Percentiles rank a stretch among this genome's conserved stretches.
These are phyloP conservation scores for Geococcyx californianus DNA, from an alignment of 2,113 vertebrate genomes.

Conservation along the genomic window DNA sequence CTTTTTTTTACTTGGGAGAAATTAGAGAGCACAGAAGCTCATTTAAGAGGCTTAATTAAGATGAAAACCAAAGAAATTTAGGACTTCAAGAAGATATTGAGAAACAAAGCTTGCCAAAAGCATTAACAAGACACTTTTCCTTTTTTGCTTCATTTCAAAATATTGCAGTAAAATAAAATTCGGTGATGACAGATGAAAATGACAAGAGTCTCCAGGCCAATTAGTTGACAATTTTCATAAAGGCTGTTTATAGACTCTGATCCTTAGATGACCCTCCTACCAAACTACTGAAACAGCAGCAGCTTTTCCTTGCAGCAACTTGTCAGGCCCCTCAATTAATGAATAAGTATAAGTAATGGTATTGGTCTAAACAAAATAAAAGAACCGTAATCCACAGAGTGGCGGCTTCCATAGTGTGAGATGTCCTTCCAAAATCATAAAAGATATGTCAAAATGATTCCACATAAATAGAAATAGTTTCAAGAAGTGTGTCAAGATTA, in stretches of 20 bases:
- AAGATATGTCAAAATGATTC: neutral
- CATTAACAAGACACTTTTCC: neutral
- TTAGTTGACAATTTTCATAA: constrained; percentile 12
- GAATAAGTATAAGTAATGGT: neutral
- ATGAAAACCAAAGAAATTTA: neutral
- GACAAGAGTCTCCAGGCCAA: constrained; percentile 6
- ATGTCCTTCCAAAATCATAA: neutral
- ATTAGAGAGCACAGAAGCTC: constrained; percentile 34
- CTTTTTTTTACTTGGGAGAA: constrained; percentile 3
- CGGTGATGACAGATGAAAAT: constrained; percentile 24
- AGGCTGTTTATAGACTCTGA: neutral
- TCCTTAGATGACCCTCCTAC: neutral
- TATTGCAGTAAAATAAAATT: constrained; percentile 7
- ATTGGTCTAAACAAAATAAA: neutral
- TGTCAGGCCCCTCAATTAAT: neutral
- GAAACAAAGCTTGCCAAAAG: constrained; percentile 9
- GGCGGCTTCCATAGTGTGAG: neutral
- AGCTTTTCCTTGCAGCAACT: constrained; percentile 4
- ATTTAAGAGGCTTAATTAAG: constrained; percentile 49
- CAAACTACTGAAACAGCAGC: neutral
- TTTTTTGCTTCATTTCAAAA: constrained; percentile 19
- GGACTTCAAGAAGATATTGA: constrained; percentile 16
- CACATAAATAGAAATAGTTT: neutral
- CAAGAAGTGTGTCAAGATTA: neutral
- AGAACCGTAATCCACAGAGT: neutral